A percentile compares a stretch with the other conserved stretches of the same genome.
These are phyloP conservation scores for Campoplex nolae DNA, from an alignment of 2,888 invertebrate genomes.

Conservation along the genomic window DNA sequence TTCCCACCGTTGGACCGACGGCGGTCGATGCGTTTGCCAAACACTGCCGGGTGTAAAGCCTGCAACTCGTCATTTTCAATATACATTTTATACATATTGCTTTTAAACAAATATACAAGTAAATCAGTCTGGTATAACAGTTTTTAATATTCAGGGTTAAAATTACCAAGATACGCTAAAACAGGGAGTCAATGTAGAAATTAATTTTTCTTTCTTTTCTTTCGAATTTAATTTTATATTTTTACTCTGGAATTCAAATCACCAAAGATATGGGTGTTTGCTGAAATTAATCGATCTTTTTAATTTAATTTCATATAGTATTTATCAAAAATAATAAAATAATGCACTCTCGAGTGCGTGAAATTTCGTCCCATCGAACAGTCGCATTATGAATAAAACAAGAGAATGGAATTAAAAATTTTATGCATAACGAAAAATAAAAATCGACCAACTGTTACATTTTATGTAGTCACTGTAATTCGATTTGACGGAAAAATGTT, in stretches of 20 bases:
- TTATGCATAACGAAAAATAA: no score
- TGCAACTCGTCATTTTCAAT: conserved; percentile 72
- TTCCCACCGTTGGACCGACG: conserved; percentile 77
- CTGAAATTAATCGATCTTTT: no score
- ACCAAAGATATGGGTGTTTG: no score
- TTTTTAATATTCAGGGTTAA: neutral
- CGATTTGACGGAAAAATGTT: neutral
- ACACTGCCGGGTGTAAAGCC: conserved; percentile 82
- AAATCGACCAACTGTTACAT: no score
- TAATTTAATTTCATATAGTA: no score
- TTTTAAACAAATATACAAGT: neutral
- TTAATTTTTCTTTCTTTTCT: neutral
- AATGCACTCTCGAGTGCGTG: no score
- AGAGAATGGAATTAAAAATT: no score
- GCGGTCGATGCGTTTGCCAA: conserved; percentile 80
- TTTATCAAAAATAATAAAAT: no score
- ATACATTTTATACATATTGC: neutral
- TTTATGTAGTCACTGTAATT: no score
- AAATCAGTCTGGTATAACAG: neutral
- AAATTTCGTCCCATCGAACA: no score
- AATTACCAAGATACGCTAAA: neutral
- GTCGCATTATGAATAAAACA: no score
- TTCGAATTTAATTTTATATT: neutral
- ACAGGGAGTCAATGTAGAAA: neutral
- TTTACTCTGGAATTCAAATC: no score